Conservation (phyloP, 2,888 invertebrate genomes). For the Cryptocephalus moraei region DNA sequence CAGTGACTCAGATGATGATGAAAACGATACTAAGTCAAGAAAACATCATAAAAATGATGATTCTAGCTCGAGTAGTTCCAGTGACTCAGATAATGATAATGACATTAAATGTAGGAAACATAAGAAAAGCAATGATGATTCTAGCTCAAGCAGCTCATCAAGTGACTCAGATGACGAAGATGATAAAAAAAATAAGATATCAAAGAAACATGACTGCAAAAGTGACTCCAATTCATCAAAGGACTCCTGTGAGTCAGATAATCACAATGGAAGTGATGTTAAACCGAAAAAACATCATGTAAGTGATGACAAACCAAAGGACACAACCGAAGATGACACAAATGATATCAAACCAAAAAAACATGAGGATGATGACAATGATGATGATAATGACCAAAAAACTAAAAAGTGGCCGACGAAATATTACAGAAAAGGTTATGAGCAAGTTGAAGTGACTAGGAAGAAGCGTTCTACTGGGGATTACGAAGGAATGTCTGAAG, state of each 20-base stretch:
- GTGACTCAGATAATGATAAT: conserved; percentile 1
- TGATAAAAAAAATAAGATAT: background rate
- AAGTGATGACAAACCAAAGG: background rate
- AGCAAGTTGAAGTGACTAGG: background rate
- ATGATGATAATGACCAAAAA: background rate
- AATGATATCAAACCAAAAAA: background rate
- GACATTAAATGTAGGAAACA: background rate
- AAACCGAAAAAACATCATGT: no score
- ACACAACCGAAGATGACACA: background rate
- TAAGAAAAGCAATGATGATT: background rate
- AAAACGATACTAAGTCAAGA: background rate
- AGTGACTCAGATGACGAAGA: background rate
- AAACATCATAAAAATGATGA: background rate
- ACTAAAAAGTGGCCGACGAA: no score
- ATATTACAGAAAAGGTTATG: conserved; percentile 2
- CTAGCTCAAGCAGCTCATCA: background rate
- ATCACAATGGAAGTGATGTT: no score
- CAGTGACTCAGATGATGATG: background rate
- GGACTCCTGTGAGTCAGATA: no score
- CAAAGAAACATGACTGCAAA: no score
- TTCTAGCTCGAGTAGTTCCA: background rate
- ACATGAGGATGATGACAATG: background rate
- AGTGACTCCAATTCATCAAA: no score
- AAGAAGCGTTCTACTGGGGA: background rate
- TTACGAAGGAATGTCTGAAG: background rate